Base-by-base conservation (phyloP, 1,140 invertebrate genomes). In the Eueides isabella region DNA sequence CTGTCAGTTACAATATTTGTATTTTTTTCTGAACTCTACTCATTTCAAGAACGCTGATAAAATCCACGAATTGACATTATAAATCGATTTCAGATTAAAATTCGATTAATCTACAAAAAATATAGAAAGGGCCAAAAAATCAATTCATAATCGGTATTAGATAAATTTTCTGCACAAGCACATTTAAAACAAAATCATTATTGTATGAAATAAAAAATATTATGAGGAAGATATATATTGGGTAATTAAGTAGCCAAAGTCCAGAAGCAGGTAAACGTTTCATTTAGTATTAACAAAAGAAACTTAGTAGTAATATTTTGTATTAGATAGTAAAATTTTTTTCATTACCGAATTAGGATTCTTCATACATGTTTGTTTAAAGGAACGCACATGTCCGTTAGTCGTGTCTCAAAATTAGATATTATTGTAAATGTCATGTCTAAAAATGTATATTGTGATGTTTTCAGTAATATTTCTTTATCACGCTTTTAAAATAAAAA, bases 241-340 rank as follows among this genome's bases (percentile, higher is more conserved):
- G 73, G 66, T 80, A 61, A 61, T 44, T 74, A 61, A 62, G 61
- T 79, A 81, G 80, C 85, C 82, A 85, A 84, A 82, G 75, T 85
- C 81, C 83, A 82, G 74, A 80, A 80, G 75, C 79, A 82, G 79
- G 79, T 77, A 68, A 77, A 67, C 55, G 66, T 77, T 85, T 83
- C 44, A 66, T 82, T 85, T 84, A 83, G 80, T 30, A 28, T 73
- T 84, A 81, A 84, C 83, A 81, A 77, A n/a, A 73, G 80, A 75
- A 75, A 71, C 72, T 76, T 71, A 75, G 68, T 80, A 79, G 72
- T 79, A 67, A 82, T 82, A 85, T 87, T 87, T 80, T 81, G 77
- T 81, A 84, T 83, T 87, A 87, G 86, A 85, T 87, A 87, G 86
- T 79, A 67, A 61, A 85, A 83, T 83, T 82, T 83, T 78, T 81